Evolutionary conservation across 2,113 vertebrate genomes (phyloP).

Genomic region (Zosterops borbonicus): DNA sequence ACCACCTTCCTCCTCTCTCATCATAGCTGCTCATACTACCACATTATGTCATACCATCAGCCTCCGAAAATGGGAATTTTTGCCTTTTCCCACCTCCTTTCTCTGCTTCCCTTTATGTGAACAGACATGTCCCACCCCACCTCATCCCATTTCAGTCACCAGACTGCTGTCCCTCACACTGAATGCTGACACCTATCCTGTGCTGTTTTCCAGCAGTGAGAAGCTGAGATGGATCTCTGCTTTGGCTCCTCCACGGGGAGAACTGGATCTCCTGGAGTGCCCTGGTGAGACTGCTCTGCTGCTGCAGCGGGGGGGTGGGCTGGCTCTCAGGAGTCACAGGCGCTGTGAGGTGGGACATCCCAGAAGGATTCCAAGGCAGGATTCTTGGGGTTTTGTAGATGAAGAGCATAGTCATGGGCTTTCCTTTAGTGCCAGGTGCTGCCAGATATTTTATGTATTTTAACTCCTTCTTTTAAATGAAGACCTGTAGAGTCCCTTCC

Average conservation of each 20-base stretch:
- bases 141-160: neutral
- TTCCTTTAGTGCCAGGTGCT: neutral
- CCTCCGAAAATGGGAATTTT: neutral
- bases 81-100: neutral
- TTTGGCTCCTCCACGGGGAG: slow-evolving; percentile 77
- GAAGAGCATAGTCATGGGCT: neutral
- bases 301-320: neutral
- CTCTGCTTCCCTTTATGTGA: neutral
- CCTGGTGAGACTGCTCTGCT: slow-evolving; percentile 66
- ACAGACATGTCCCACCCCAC: accelerated
- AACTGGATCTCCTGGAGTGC: slow-evolving; percentile 72
- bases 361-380: neutral
- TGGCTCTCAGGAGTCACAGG: neutral
- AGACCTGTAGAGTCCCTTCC: neutral
- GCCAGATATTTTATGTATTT: neutral
- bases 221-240: slow-evolving; percentile 96
- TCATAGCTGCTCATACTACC: neutral
- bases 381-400: neutral
- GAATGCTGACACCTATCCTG: neutral
- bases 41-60: neutral
- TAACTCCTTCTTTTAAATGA: neutral
- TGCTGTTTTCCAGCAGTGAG: slow-evolving; percentile 82
- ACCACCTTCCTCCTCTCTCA: neutral
- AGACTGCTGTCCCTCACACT: neutral
- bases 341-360: neutral